Base-by-base conservation (phyloP, 2,797 vertebrate species). In the Tragelaphus oryx region DNA sequence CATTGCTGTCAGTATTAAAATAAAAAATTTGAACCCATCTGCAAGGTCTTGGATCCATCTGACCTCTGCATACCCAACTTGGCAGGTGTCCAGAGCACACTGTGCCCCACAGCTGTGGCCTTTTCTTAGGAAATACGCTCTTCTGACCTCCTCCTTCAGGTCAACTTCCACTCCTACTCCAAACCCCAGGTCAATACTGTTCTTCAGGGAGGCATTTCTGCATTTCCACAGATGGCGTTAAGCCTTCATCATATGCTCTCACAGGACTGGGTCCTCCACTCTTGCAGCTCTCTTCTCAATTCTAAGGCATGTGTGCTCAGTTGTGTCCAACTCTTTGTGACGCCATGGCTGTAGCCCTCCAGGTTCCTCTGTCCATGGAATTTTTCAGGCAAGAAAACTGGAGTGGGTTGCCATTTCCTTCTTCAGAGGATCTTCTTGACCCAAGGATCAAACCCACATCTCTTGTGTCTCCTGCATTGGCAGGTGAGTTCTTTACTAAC, bases 321-420 rank as follows among this genome's bases (percentile, higher is more conserved):
- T 37, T 0, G 10, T 71, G 65, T 71, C 65, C 10, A 22, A 41
- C 5, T 71, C 33, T 71, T 71, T 71, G 65, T 22, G 20, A 71
- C 0, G 0, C 65, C 20, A 41, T 0, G 5, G 65, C 62, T 68
- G 62, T 37, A 37, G 62, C 62, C 17, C n/a, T 6, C 2, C 62
- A 33, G 62, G n/a, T 37, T 68, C 17, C n/a, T 37, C 62, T 68
- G 62, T 68, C 62, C 62, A 20, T 20, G 62, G 62, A 37, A 20
- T 68, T 68, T 68, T 68, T n/a, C n/a, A 68, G 62, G 20, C 65
- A 22, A 71, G 65, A 71, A 41, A 12, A 71, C 20, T 71, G 65
- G 65, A 71, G 20, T 71, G 65, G 65, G 65, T 24, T 41, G 65
- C 33, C 20, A 24, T 13, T 71, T 71, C 65, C 65, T 71, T 41